Evolutionary conservation across 2,797 vertebrate species (phyloP).

Genomic region (Gymnoscopelus braueri): DNA sequence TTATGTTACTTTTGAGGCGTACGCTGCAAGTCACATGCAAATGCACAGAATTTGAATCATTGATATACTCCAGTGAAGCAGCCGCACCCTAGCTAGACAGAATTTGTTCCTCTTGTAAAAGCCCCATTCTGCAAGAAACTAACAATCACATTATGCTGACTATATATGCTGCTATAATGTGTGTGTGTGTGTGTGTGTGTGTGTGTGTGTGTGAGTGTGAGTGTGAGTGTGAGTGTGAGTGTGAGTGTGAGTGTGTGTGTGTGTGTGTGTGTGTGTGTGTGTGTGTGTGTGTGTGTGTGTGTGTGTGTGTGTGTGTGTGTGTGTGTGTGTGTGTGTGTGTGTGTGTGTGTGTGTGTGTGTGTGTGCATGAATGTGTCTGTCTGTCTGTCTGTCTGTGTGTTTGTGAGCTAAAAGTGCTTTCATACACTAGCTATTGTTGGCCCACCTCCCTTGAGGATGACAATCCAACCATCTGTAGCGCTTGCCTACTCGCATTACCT

Average conservation of each 20-base stretch:
- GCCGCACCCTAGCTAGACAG: neutral
- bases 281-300: conserved; percentile 17
- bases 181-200: conserved; percentile 2
- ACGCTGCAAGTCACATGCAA: no score
- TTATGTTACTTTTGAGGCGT: no score
- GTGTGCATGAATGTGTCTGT: neutral
- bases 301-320: conserved; percentile 11
- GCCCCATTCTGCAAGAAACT: conserved; percentile 22
- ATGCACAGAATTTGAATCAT: no score
- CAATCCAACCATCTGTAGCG: conserved; percentile 72
- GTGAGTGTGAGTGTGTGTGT: conserved; percentile 5
- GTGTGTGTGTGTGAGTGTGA: conserved; percentile 1
- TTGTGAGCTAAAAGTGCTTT: conserved; percentile 43
- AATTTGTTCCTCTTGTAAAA: conserved; percentile 9
- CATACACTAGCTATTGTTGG: conserved; percentile 57
- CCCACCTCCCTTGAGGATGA: conserved; percentile 63
- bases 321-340: neutral
- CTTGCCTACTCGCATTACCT: conserved; percentile 68
- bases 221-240: neutral
- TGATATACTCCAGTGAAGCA: neutral
- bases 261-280: conserved; percentile 5
- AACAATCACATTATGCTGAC: conserved; percentile 47
- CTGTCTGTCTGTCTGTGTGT: conserved; percentile 9
- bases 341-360: conserved; percentile 4
- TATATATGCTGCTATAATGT: conserved; percentile 33